Evolutionary conservation across 2,797 vertebrate species (phyloP), one percentile per base, ranked within the genome.

Genomic region (Trematomus bernacchii): DNA sequence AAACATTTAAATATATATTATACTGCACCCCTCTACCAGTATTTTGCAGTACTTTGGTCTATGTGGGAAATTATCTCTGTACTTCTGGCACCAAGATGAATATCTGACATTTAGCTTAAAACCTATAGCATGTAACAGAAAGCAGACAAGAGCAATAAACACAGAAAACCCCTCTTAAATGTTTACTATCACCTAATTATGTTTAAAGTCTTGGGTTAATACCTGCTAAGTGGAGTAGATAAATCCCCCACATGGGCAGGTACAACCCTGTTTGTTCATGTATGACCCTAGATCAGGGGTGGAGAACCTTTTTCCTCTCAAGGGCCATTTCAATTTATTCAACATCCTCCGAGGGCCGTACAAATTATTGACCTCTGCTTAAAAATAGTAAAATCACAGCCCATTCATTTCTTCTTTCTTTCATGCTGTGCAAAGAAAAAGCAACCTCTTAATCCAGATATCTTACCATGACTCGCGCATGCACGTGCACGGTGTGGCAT

Each of bases 121-220:
- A 10, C 8, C 23, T 50, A 40, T 37, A 16, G 37, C n/a, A 30
- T 13, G 23, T 30, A 60, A 23, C 53, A 18, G 37, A 40, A 37
- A 47, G 27, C 42, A 60, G 59, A 53, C 42, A 15, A 19, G 14
- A 44, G 48, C 43, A 18, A 11, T 62, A 51, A 52, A 76, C 30
- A 19, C 53, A 59, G 37, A 60, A 11, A 48, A 42, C 27, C 13
- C 10, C 18, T 44, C 64, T 60, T 55, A 15, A 74, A 74, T 66
- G 21, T 65, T 65, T 30, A 60, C 18, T 14, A 6, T 40, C 15
- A 21, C 18, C 55, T 40, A 7, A 5, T 10, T 46, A 19, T 44
- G 44, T 79, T 76, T 30, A 54, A 42, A 30, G 73, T 51, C 11
- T 51, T 16, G 14, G 2, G 33, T 19, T 11, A 14, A n/a, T 4